A percentile compares a stretch with the other conserved stretches of the same genome.
Conservation (phyloP, 2,797 vertebrate species). For the Danio aesculapii region DNA sequence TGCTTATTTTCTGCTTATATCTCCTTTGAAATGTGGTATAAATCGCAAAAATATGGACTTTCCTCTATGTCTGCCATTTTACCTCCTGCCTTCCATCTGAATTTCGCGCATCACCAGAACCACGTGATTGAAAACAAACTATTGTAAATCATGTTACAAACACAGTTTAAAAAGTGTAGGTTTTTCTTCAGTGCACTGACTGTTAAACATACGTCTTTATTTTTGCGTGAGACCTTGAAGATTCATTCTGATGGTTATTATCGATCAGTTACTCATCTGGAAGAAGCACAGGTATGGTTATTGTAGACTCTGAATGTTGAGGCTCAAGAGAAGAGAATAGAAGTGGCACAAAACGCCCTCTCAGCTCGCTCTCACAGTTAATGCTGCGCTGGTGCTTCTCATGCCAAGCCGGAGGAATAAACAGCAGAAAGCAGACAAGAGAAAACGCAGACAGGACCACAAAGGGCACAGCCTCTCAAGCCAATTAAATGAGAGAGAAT, state of each 20-base stretch:
- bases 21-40: too few relatives aligned
- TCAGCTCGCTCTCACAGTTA: conserved; percentile 71
- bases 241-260: background rate
- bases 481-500: conserved; percentile 69
- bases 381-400: conserved; percentile 72
- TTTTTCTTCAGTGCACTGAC: background rate
- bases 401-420: conserved; percentile 61
- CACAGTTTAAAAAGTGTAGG: background rate
- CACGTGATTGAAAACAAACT: background rate
- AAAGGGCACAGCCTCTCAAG: conserved; percentile 74
- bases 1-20: too few relatives aligned
- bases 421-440: conserved; percentile 56
- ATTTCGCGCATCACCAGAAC: too few relatives aligned
- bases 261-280: conserved; percentile 1
- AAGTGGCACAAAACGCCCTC: conserved; percentile 68
- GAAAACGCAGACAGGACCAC: conserved; percentile 63
- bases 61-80: too few relatives aligned
- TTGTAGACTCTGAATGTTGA: conserved; percentile 70
- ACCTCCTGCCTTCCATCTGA: too few relatives aligned
- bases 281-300: conserved; percentile 26
- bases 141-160: background rate
- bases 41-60: too few relatives aligned
- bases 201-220: background rate
- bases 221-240: background rate
- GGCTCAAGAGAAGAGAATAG: conserved; percentile 64